Percentiles rank a stretch among this genome's conserved stretches.
Evolutionary conservation across 2,888 invertebrate genomes (phyloP).

Genomic region (Lochmaea capreae): DNA sequence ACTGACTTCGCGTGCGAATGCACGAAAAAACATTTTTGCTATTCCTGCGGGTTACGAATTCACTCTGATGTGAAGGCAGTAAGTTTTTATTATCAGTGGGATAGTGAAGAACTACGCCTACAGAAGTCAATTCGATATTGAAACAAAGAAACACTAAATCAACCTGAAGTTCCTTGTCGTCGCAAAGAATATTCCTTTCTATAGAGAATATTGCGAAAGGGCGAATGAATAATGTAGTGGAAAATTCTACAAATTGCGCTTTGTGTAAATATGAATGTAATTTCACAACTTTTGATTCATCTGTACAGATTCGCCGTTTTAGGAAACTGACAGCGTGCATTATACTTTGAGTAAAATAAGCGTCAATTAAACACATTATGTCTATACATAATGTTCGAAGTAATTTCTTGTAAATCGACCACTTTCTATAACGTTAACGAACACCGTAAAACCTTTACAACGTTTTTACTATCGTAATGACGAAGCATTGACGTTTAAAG

Average conservation of each 20-base stretch:
- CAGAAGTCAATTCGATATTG: conserved; percentile 11
- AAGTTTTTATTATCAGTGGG: conserved; percentile 14
- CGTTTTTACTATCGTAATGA: background rate
- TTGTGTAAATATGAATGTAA: background rate
- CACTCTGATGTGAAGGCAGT: background rate
- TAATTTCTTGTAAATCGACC: background rate
- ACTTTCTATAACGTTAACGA: background rate
- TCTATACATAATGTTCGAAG: background rate
- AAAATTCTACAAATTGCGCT: background rate
- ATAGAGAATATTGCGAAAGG: background rate
- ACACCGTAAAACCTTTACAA: background rate
- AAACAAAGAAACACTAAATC: conserved; percentile 19
- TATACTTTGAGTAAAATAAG: background rate
- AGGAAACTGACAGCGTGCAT: too few relatives aligned
- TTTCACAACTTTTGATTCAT: too few relatives aligned
- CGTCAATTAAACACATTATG: background rate
- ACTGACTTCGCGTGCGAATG: too few relatives aligned
- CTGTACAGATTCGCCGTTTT: too few relatives aligned
- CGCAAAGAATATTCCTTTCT: background rate
- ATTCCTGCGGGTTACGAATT: conserved; percentile 6
- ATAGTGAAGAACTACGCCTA: background rate
- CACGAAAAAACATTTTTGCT: background rate
- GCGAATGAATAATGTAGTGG: background rate
- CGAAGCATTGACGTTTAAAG: background rate
- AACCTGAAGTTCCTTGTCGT: background rate